phyloP scores from a whole-genome alignment of 2,797 vertebrate genomes.

The Pyrocephalus nanus region DNA sequence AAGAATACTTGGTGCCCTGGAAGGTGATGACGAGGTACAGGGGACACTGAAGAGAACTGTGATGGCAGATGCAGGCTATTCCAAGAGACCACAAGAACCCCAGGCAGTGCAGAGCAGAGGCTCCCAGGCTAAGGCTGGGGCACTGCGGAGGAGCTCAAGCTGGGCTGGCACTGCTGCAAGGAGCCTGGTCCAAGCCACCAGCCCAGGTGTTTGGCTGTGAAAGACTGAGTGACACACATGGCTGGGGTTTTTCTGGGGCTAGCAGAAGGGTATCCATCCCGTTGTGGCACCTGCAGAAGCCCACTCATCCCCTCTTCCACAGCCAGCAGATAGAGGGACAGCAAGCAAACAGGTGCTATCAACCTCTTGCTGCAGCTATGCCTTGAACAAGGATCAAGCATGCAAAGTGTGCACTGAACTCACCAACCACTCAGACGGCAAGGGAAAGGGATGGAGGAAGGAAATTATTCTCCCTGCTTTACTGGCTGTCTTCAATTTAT shows the following conservation, averaged over 20 bases:
- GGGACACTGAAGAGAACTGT: background rate
- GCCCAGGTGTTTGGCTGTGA: background rate
- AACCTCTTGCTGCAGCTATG: background rate
- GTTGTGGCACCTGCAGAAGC: background rate
- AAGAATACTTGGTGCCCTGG: background rate
- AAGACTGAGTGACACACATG: background rate
- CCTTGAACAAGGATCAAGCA: background rate
- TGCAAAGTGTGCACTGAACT: background rate
- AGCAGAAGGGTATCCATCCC: background rate
- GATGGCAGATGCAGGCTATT: background rate
- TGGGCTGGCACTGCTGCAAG: background rate
- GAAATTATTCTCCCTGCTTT: background rate
- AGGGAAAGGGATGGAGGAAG: background rate
- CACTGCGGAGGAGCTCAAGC: accelerated
- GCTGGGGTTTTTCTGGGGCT: background rate
- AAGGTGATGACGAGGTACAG: background rate
- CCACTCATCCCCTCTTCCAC: background rate
- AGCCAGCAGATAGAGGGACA: background rate
- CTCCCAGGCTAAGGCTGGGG: background rate
- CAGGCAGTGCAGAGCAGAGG: accelerated
- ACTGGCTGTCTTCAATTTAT: background rate
- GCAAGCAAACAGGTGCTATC: background rate
- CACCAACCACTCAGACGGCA: background rate
- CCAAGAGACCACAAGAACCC: background rate
- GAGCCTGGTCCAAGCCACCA: background rate